These are phyloP conservation scores for Coturnix japonica DNA, from an alignment of 2,113 vertebrate species.

Conservation along the genomic window DNA sequence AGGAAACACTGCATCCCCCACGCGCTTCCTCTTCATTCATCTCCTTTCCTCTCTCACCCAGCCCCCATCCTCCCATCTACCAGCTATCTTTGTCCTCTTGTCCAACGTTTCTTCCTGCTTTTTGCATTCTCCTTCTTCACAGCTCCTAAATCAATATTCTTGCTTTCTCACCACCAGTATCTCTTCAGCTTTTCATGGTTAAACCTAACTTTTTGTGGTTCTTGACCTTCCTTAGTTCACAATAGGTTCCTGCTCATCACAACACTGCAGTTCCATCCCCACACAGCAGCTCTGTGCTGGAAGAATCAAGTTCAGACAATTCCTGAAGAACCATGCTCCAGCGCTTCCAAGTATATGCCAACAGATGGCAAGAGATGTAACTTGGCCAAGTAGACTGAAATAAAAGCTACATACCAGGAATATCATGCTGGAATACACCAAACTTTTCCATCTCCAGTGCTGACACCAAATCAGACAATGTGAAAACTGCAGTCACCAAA, in stretches of 20 bases:
- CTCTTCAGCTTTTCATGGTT: neutral
- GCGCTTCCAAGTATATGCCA: neutral
- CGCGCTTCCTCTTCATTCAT: neutral
- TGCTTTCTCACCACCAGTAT: neutral
- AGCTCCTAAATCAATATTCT: neutral
- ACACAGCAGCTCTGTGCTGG: neutral
- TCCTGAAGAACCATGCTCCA: neutral
- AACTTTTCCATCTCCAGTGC: fast-evolving
- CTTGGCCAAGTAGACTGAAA: neutral
- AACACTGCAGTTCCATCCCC: neutral
- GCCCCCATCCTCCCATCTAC: neutral
- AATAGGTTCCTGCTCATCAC: neutral
- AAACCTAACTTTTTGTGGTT: fast-evolving
- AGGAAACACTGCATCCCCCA: neutral
- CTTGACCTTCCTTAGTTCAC: neutral
- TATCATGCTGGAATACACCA: neutral
- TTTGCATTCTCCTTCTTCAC: neutral
- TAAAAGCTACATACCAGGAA: neutral
- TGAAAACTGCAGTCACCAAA: neutral
- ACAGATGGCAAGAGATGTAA: neutral
- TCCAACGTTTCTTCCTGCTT: neutral
- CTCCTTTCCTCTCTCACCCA: neutral
- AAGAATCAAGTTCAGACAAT: fast-evolving
- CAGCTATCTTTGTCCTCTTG: neutral
- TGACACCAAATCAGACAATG: neutral